Evolutionary conservation across 2,888 invertebrate species (phyloP), one percentile per base, ranked within the genome.

Genomic region (Cecidostiba fungosa): DNA sequence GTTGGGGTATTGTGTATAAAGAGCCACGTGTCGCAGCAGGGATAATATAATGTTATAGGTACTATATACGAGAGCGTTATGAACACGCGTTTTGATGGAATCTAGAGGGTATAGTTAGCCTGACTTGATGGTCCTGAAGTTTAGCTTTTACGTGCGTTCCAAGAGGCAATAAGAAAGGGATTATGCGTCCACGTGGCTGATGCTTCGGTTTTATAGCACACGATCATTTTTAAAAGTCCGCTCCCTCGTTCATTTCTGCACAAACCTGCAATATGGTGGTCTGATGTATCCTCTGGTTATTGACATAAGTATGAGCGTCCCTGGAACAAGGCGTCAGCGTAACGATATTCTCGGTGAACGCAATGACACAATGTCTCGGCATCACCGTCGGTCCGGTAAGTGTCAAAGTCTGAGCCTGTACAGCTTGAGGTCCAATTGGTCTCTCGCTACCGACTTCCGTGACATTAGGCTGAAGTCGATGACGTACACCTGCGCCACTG

Each of bases 221-320:
- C 23, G n/a, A 59, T 59, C 59, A 59, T n/a, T 59, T 59, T 59
- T 32, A 1, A 1, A 4, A 32, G n/a, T n/a, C n/a, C n/a, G 36
- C 36, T 4, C 36, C 36, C 6, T 0, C 39, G 39, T 6, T 39
- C 10, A 10, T 6, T 8, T 8, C 8, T 8, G 6, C 8, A 43
- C 73, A 10, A 77, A 96, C 97, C 95, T 97, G 97, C 85, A 99
- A 94, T 89, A 98, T 97, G 78, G 98, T 98, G 47, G 99, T 98
- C 93, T 99, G 98, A 92, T 96, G 96, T 91, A 98, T 97, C 89
- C 98, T 96, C 91, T 98, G 97, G 76, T 98, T 98, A 94, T 99
- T 98, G 88, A 99, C 98, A 93, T 97, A 98, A 47, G 98, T 98
- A 92, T 98, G 97, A 16, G 99, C 98, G 93, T 98, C 98, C 39